Percentiles rank a stretch among this genome's conserved stretches.
These are phyloP conservation scores for Vesta saturnalis DNA, from an alignment of 2,888 invertebrate genomes.

Conservation along the genomic window DNA sequence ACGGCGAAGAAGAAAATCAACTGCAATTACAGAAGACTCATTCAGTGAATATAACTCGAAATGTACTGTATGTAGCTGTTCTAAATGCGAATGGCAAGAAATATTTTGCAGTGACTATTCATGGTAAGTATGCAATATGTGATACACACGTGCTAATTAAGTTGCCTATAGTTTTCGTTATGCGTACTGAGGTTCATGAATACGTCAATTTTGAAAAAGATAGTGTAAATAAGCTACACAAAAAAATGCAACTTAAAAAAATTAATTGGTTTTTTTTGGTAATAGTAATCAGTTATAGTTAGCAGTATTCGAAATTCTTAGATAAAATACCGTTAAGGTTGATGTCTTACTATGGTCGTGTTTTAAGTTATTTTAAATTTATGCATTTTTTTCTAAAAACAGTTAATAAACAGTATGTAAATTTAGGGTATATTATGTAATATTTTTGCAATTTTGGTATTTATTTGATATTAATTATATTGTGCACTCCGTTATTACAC, in stretches of 20 bases:
- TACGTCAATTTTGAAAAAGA: too few relatives aligned
- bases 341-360: too few relatives aligned
- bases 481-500: too few relatives aligned
- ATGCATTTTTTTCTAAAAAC: too few relatives aligned
- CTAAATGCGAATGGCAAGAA: conserved; percentile 56
- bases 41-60: conserved; percentile 54
- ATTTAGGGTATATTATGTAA: too few relatives aligned
- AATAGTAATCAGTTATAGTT: neutral
- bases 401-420: too few relatives aligned
- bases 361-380: too few relatives aligned
- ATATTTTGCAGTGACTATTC: conserved; percentile 42
- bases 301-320: neutral
- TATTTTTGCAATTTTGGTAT: too few relatives aligned
- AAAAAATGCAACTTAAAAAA: neutral
- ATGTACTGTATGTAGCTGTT: conserved; percentile 57
- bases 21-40: conserved; percentile 23
- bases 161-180: too few relatives aligned
- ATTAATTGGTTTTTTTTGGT: neutral
- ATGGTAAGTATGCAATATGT: conserved; percentile 42
- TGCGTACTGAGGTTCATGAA: too few relatives aligned
- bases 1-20: conserved; percentile 18
- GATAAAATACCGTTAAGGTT: neutral
- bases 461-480: too few relatives aligned
- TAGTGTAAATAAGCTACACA: neutral
- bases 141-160: neutral